Conservation (phyloP, 2,797 vertebrate species). For the Sebastolobus altivelis region DNA sequence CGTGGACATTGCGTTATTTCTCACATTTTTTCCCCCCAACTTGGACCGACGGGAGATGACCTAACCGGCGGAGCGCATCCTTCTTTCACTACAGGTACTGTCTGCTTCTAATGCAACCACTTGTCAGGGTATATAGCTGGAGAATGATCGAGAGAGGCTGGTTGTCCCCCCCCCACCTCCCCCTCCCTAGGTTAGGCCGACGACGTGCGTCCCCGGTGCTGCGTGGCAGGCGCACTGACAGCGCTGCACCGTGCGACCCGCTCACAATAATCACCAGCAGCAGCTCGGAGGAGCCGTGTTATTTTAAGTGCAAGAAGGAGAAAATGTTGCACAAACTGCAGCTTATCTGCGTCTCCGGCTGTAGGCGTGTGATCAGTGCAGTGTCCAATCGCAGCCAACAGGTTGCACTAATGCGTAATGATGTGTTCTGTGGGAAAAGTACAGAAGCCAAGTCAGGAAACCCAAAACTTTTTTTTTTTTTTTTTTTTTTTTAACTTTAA, state of each 20-base stretch:
- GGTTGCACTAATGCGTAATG: conserved; percentile 79
- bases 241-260: neutral
- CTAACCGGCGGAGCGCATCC: conserved; percentile 50
- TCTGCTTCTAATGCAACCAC: neutral
- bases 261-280: neutral
- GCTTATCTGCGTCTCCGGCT: conserved; percentile 5
- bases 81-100: conserved; percentile 66
- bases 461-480: conserved; percentile 36
- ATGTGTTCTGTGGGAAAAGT: conserved; percentile 31
- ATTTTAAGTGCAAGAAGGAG: neutral
- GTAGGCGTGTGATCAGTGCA: conserved; percentile 63
- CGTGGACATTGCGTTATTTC: conserved; percentile 54
- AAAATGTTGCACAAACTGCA: conserved; percentile 40
- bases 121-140: neutral
- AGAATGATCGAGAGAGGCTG: conserved; percentile 3
- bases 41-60: conserved; percentile 68
- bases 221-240: conserved; percentile 36
- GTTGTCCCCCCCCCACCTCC: neutral
- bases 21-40: conserved; percentile 12
- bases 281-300: neutral
- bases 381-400: conserved; percentile 77
- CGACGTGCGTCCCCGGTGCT: conserved; percentile 17
- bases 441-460: conserved; percentile 32
- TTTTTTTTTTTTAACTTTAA: neutral
- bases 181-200: conserved; percentile 47